A percentile compares a stretch with the other conserved stretches of the same genome.
phyloP scores from a whole-genome alignment of 1,140 invertebrate species.

The Drosophila bifasciata region DNA sequence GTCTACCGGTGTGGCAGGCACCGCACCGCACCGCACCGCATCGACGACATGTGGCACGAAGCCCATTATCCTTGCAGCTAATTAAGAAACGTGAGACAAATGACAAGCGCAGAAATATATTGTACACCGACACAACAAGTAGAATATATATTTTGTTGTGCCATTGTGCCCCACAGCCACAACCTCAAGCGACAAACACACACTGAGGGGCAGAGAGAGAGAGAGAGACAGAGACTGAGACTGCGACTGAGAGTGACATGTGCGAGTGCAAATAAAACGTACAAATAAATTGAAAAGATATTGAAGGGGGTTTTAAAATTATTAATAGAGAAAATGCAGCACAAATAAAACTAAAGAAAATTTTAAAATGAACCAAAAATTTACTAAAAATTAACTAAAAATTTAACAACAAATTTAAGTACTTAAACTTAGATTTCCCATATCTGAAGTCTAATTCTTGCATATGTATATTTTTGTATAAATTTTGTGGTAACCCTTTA shows the following conservation, averaged over 20 bases:
- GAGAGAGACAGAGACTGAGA: too few relatives aligned
- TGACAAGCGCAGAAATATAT: conserved; percentile 73
- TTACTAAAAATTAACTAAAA: too few relatives aligned
- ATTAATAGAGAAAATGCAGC: too few relatives aligned
- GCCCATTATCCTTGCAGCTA: conserved; percentile 74
- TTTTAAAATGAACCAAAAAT: too few relatives aligned
- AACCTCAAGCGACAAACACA: conserved; percentile 29
- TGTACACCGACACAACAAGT: conserved; percentile 20
- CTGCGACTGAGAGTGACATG: neutral
- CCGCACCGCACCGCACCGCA: too few relatives aligned
- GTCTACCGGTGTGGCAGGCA: conserved; percentile 50
- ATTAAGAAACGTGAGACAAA: conserved; percentile 81
- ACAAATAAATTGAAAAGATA: conserved; percentile 6
- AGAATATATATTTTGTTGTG: conserved; percentile 10
- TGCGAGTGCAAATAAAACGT: conserved; percentile 25
- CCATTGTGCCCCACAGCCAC: conserved; percentile 39
- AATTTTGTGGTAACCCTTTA: too few relatives aligned
- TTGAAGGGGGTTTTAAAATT: too few relatives aligned
- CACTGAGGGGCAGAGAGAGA: neutral
- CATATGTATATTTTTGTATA: too few relatives aligned
- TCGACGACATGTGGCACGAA: conserved; percentile 58
- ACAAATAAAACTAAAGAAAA: too few relatives aligned
- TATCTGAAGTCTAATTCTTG: too few relatives aligned
- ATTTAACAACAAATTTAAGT: too few relatives aligned
- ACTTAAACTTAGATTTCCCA: too few relatives aligned